These are phyloP conservation scores for Cotesia typhae DNA, from an alignment of 1,140 invertebrate genomes.

Conservation along the genomic window DNA sequence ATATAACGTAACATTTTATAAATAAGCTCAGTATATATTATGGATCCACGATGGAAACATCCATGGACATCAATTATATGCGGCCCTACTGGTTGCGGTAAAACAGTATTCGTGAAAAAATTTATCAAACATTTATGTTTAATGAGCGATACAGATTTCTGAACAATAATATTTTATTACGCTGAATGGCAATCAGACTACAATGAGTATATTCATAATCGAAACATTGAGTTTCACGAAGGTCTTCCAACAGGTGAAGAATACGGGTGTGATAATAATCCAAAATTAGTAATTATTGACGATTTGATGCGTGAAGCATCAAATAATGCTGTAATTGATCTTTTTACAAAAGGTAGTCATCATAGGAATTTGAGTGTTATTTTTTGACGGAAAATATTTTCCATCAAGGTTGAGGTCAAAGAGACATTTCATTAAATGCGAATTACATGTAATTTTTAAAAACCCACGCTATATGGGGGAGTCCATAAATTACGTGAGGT, in stretches of 20 bases:
- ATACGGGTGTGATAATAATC: background rate
- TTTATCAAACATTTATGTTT: conserved; percentile 13
- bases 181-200: background rate
- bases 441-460: background rate
- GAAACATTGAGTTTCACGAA: conserved; percentile 21
- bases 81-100: conserved; percentile 36
- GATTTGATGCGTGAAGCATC: conserved; percentile 31
- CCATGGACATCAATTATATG: conserved; percentile 36
- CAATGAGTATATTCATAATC: background rate
- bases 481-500: too few relatives aligned
- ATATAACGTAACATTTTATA: background rate
- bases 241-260: conserved; percentile 21
- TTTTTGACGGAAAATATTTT: background rate
- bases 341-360: background rate
- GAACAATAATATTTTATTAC: conserved; percentile 12
- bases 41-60: conserved; percentile 37
- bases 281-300: conserved; percentile 34
- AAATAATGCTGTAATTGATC: background rate
- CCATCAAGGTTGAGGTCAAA: background rate
- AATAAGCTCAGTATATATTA: background rate
- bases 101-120: conserved; percentile 39
- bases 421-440: background rate
- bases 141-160: conserved; percentile 12
- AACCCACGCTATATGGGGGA: background rate
- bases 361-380: background rate